Conservation (phyloP, 1,140 invertebrate species). For the Drosophila sulfurigaster region DNA sequence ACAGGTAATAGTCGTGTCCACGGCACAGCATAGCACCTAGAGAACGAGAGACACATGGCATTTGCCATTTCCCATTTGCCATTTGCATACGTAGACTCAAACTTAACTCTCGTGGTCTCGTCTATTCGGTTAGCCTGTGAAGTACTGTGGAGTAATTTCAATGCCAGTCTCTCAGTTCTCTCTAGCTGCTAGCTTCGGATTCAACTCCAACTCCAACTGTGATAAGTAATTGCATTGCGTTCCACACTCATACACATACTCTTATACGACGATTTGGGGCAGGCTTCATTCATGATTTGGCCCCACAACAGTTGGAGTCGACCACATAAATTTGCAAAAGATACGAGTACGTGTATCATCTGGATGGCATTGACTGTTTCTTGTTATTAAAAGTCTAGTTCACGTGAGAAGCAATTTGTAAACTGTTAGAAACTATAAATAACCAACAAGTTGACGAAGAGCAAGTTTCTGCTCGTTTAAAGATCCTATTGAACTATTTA, state of each 20-base stretch:
- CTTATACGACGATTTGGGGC: constrained; percentile 59
- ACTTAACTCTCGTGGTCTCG: neutral
- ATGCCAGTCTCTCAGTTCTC: constrained; percentile 37
- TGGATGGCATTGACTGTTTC: constrained; percentile 53
- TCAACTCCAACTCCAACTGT: constrained; percentile 67
- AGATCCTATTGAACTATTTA: neutral
- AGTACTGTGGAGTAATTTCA: constrained; percentile 62
- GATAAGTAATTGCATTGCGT: constrained; percentile 82
- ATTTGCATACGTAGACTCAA: constrained; percentile 59
- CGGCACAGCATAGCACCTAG: constrained; percentile 56
- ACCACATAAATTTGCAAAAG: constrained; percentile 71
- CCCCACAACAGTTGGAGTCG: constrained; percentile 44
- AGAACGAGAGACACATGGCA: constrained; percentile 54
- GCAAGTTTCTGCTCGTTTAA: neutral
- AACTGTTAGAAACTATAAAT: constrained; percentile 69
- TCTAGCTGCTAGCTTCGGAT: constrained; percentile 13
- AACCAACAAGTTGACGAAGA: constrained; percentile 12
- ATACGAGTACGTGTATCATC: constrained; percentile 35
- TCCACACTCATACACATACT: constrained; percentile 20
- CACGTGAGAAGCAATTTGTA: constrained; percentile 69
- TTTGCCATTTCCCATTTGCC: constrained; percentile 45
- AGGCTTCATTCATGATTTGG: constrained; percentile 74
- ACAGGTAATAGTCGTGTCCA: constrained; percentile 83
- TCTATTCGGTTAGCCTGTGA: constrained; percentile 43
- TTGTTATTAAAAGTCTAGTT: constrained; percentile 72